These are phyloP conservation scores for Trinectes maculatus DNA, from an alignment of 2,113 vertebrate species.

Conservation along the genomic window DNA sequence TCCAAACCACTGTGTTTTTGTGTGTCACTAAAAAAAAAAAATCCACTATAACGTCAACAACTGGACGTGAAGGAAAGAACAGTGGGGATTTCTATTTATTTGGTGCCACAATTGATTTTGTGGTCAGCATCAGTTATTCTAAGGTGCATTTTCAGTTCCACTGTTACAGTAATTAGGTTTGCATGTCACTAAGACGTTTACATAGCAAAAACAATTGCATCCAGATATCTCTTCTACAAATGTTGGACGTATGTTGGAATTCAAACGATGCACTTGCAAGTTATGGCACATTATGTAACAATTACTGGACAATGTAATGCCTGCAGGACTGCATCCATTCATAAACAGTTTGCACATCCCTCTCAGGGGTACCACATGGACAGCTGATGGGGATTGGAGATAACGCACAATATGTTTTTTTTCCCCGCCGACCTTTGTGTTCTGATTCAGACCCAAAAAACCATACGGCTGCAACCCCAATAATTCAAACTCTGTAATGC, in stretches of 20 bases:
- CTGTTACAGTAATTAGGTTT: neutral
- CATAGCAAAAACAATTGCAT: conserved; percentile 3
- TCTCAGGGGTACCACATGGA: conserved; percentile 24
- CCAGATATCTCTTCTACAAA: neutral
- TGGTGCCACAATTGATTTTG: conserved; percentile 5
- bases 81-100: neutral
- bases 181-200: neutral
- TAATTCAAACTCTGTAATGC: conserved; percentile 66
- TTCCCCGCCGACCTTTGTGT: conserved; percentile 4
- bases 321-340: neutral
- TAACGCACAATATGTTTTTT: neutral
- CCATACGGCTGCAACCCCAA: conserved; percentile 41
- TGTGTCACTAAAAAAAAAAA: conserved; percentile 5
- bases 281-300: neutral
- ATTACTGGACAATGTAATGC: neutral
- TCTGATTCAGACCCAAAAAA: conserved; percentile 37
- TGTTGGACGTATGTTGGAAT: too few relatives aligned
- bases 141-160: neutral
- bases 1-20: neutral
- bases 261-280: neutral
- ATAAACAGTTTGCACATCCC: neutral
- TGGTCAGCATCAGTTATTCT: neutral
- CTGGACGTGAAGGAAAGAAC: neutral
- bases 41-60: conserved; percentile 5
- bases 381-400: neutral